Evolutionary conservation across 2,797 vertebrate species (phyloP).

Genomic region (Semotilus atromaculatus): DNA sequence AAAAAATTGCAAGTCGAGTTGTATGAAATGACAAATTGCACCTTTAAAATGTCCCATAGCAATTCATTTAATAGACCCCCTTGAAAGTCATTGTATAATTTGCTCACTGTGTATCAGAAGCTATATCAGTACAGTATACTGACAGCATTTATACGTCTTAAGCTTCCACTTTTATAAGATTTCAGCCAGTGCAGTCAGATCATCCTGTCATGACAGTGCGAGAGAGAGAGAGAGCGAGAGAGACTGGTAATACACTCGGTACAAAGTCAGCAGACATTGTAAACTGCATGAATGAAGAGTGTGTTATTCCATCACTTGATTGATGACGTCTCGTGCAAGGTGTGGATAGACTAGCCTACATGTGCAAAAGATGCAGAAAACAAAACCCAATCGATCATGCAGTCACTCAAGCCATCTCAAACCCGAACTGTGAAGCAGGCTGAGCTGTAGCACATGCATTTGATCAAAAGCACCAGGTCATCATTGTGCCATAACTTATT

Average conservation of each 20-base stretch:
- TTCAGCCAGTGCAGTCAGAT: not conserved
- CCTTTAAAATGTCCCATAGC: not conserved
- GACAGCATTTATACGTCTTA: not conserved
- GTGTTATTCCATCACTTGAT: conserved; percentile 58
- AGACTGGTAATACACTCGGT: conserved; percentile 22
- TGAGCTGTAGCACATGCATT: conserved; percentile 49
- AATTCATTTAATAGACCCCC: too few relatives aligned
- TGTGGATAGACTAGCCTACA: conserved; percentile 55
- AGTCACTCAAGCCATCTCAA: conserved; percentile 47
- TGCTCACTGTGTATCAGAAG: not conserved
- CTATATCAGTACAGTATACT: not conserved
- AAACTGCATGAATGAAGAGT: conserved; percentile 49
- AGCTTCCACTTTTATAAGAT: not conserved
- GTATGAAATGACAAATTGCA: not conserved
- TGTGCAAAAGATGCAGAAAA: conserved; percentile 60
- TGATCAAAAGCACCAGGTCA: conserved; percentile 59
- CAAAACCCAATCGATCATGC: conserved; percentile 56
- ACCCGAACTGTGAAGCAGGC: conserved; percentile 48
- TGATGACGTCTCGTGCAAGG: conserved; percentile 50
- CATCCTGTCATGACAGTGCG: not conserved
- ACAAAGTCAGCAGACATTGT: conserved; percentile 45
- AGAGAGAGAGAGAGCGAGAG: conserved; percentile 17
- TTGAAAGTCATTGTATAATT: not conserved
- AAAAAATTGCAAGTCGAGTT: not conserved
- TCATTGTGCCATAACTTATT: conserved; percentile 57